Base-by-base conservation (phyloP, 2,888 invertebrate species). In the Drosophila cognata region DNA sequence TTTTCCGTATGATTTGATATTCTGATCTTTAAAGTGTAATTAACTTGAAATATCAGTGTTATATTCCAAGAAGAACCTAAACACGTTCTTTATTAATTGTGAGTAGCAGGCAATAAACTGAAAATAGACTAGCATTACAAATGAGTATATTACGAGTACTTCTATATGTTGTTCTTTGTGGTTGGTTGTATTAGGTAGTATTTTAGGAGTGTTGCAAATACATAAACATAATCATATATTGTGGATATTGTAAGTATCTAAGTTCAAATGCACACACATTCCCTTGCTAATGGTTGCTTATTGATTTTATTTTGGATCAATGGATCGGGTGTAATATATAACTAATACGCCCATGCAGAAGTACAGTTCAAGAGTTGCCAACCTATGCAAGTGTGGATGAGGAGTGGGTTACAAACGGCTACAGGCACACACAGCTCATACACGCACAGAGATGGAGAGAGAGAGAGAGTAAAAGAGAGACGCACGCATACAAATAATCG, bases 341-440 rank as follows among this genome's bases (percentile, higher is more conserved):
- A 58, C 52, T 41, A 53, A 46, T 60, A 61, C 67, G 72, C 74
- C 88, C 88, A 83, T 87, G 83, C 87, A 83, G 66, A 41, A 55
- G 64, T 62, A 50, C 66, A 65, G 51, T 67, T 46, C 72, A 52
- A 77, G 69, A 66, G 64, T 56, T 69, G 68, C 51, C 77, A 74
- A 64, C 63, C 79, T 56, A 74, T 55, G 46, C 58, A 53, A 59
- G 48, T 62, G 56, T 43, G 55, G 29, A 38, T 52, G 35, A 11
- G 56, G 41, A 36, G 35, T n/a, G 43, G 63, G 57, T 50, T 53
- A 53, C 57, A 29, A 57, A 51, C 7, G 21, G 29, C 46, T 33
- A 50, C 63, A 71, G 46, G 46, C 69, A 71, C 29, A 71, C 70
- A 71, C 63, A 69, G 57, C 59, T 48, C 38, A 62, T 25, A 51